Evolutionary conservation across 1,140 invertebrate genomes (phyloP).

Genomic region (Diorhabda elongata): DNA sequence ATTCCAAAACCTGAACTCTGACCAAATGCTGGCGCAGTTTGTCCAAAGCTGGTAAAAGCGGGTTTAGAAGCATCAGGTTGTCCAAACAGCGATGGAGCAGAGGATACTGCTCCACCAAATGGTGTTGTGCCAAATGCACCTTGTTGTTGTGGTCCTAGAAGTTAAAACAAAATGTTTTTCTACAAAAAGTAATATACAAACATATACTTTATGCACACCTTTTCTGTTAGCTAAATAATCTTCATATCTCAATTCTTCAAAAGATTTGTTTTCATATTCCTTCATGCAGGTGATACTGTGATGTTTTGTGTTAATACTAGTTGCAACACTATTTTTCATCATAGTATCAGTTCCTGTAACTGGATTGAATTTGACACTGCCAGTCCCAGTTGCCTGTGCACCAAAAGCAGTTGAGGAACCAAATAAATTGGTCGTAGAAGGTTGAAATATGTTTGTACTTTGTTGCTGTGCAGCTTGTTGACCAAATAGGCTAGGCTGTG

Average conservation of each 20-base stretch:
- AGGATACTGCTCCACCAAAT: slow-evolving; percentile 36
- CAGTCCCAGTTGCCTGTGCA: slow-evolving; percentile 54
- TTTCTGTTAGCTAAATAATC: slow-evolving; percentile 90
- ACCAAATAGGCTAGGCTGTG: slow-evolving; percentile 17
- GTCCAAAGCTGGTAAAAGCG: slow-evolving; percentile 41
- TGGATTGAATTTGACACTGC: slow-evolving; percentile 81
- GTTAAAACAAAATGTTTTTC: background rate
- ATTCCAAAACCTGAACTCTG: slow-evolving; percentile 40
- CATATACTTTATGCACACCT: slow-evolving; percentile 49
- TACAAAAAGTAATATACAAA: background rate
- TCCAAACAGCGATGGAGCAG: slow-evolving; percentile 50
- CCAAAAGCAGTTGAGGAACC: slow-evolving; percentile 25
- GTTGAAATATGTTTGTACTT: slow-evolving; percentile 42
- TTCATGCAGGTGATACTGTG: slow-evolving; percentile 98
- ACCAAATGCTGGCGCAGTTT: slow-evolving; percentile 46
- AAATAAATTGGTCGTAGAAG: slow-evolving; percentile 33
- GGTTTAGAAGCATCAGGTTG: slow-evolving; percentile 45
- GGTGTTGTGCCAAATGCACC: slow-evolving; percentile 31
- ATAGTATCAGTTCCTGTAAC: slow-evolving; percentile 86
- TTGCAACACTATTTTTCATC: slow-evolving; percentile 77
- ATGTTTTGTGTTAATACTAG: slow-evolving; percentile 84
- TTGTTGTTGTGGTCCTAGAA: slow-evolving; percentile 32
- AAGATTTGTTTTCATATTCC: slow-evolving; percentile 90
- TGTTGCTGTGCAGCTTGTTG: slow-evolving; percentile 28
- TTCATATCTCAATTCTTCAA: slow-evolving; percentile 90